phyloP scores from a whole-genome alignment of 1,140 invertebrate species.

The Lordiphosa collinella region DNA sequence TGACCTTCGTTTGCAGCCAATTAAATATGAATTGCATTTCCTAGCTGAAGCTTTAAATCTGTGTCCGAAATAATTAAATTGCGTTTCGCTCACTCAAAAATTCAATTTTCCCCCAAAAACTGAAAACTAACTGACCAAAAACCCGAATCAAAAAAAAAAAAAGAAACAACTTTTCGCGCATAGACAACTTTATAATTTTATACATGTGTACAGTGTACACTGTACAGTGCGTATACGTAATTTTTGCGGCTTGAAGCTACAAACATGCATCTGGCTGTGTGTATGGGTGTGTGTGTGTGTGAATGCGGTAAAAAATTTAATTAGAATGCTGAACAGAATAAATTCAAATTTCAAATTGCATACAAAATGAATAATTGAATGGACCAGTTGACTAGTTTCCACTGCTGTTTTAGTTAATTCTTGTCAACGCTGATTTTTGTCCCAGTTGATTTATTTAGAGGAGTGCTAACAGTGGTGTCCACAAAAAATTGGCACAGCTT shows the following conservation, averaged over 20 bases:
- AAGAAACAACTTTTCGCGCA: conserved; percentile 7
- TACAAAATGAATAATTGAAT: conserved; percentile 74
- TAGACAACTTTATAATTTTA: conserved; percentile 7
- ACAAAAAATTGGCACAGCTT: conserved; percentile 21
- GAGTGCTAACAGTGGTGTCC: conserved; percentile 4
- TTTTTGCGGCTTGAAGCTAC: conserved; percentile 6
- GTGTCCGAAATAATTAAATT: conserved; percentile 6
- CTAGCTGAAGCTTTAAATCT: conserved; percentile 3
- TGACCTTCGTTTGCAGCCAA: conserved; percentile 3
- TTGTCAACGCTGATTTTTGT: conserved; percentile 11
- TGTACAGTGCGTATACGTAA: conserved; percentile 6
- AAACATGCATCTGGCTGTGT: conserved; percentile 2
- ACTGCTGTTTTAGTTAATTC: conserved; percentile 25
- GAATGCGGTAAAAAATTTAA: conserved; percentile 34
- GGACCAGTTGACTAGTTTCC: conserved; percentile 33
- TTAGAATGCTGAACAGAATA: conserved; percentile 27
- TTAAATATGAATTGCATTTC: conserved; percentile 14
- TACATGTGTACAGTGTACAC: conserved; percentile 5
- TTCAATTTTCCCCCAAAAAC: conserved; percentile 3
- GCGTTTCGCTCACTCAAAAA: background rate
- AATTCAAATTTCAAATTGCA: conserved; percentile 55
- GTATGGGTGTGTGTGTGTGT: conserved; percentile 19
- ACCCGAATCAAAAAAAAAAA: background rate
- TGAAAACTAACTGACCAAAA: conserved; percentile 6
- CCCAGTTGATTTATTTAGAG: too few relatives aligned